These are phyloP conservation scores for Atopsyche davidsoni DNA, from an alignment of 1,140 invertebrate species.

Conservation along the genomic window DNA sequence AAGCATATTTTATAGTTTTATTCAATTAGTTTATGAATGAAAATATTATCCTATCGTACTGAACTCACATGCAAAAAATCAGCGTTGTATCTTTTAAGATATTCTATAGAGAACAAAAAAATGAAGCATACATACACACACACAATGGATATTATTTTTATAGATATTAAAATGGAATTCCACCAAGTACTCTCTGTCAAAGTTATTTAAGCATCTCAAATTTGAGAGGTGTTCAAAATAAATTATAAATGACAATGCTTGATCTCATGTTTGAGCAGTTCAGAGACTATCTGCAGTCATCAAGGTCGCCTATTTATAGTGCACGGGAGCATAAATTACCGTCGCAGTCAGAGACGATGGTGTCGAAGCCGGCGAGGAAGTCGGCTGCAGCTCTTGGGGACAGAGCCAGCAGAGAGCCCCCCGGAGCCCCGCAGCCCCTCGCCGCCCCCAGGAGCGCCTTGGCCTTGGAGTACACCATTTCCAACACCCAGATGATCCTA, in stretches of 20 bases:
- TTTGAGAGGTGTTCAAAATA: too few species aligned
- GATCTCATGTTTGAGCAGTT: not conserved
- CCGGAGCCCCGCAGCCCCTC: too few species aligned
- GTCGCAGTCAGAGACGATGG: conserved; percentile 32
- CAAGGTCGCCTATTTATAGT: not conserved
- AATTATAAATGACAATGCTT: not conserved
- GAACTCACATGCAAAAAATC: too few species aligned
- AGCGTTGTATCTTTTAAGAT: too few species aligned
- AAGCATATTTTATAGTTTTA: not conserved
- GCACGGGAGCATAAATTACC: conserved; percentile 25
- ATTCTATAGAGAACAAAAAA: too few species aligned
- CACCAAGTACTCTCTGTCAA: not conserved
- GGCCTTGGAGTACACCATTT: not conserved
- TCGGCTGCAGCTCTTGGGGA: not conserved
- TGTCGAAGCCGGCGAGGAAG: conserved; percentile 31
- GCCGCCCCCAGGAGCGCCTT: too few species aligned
- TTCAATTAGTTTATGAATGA: not conserved
- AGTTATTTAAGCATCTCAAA: not conserved
- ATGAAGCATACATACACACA: too few species aligned
- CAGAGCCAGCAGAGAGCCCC: not conserved
- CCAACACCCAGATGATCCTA: not conserved
- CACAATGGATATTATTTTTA: not conserved
- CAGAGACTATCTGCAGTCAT: not conserved
- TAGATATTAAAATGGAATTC: not conserved
- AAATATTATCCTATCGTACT: too few species aligned